phyloP scores from a whole-genome alignment of 2,113 vertebrate genomes.

The Trogon melanurus region DNA sequence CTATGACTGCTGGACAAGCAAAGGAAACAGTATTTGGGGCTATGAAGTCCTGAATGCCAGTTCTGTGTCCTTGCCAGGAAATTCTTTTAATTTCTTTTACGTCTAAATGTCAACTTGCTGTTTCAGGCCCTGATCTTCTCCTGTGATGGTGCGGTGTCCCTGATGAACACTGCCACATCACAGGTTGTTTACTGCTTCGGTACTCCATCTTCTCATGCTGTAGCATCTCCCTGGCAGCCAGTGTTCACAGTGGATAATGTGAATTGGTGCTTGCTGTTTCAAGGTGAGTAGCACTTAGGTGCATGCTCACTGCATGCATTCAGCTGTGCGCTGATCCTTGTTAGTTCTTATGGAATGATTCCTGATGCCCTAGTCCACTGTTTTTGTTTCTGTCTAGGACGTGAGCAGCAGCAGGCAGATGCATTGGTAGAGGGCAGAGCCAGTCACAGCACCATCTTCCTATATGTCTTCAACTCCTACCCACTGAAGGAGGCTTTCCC shows the following conservation, averaged over 20 bases:
- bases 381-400: constrained; percentile 37
- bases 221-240: constrained; percentile 76
- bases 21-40: background rate
- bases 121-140: constrained; percentile 80
- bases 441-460: constrained; percentile 55
- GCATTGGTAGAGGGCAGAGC: background rate
- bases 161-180: constrained; percentile 76
- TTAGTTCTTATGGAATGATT: background rate
- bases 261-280: constrained; percentile 76
- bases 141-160: constrained; percentile 76
- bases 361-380: background rate
- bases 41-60: background rate
- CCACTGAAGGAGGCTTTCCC: constrained; percentile 42
- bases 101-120: background rate
- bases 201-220: constrained; percentile 50
- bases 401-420: background rate
- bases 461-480: constrained; percentile 66
- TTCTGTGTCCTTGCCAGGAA: background rate
- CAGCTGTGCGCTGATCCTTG: background rate
- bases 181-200: constrained; percentile 74
- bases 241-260: constrained; percentile 74
- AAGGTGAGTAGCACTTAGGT: constrained; percentile 68
- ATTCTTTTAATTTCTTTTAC: background rate
- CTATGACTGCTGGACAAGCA: background rate
- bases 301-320: background rate